Evolutionary conservation across 2,888 invertebrate species (phyloP).

Genomic region (Dyspetes luteomarginatus): DNA sequence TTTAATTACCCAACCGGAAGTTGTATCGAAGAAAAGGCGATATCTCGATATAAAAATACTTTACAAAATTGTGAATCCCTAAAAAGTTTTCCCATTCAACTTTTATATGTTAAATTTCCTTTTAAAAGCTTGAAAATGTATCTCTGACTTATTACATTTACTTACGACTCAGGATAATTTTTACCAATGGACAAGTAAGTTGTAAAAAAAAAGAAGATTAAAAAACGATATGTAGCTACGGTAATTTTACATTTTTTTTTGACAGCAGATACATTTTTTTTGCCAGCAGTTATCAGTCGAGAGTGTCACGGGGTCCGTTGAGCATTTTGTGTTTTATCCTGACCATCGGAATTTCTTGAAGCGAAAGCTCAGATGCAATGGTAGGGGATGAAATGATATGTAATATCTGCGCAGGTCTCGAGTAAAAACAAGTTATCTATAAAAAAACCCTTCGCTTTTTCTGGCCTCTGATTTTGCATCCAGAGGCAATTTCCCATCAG

Average conservation of each 20-base stretch:
- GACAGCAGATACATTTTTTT: neutral
- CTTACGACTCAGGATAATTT: slow-evolving; percentile 57
- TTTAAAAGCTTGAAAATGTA: neutral
- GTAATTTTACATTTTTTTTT: too few species aligned
- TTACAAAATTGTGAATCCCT: too few species aligned
- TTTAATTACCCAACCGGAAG: slow-evolving; percentile 42
- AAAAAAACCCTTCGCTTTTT: neutral
- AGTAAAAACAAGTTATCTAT: slow-evolving; percentile 1
- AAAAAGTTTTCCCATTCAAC: neutral
- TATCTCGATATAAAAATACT: slow-evolving; percentile 17
- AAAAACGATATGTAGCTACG: neutral
- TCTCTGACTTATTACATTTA: slow-evolving; percentile 17
- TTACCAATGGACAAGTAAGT: slow-evolving; percentile 71
- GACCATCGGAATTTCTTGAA: neutral
- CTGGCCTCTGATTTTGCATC: slow-evolving; percentile 33
- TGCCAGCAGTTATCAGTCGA: slow-evolving; percentile 76
- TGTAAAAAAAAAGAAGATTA: slow-evolving; percentile 68
- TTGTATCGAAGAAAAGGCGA: slow-evolving; percentile 4
- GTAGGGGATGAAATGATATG: slow-evolving; percentile 4
- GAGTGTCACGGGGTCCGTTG: slow-evolving; percentile 42
- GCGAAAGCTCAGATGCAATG: neutral
- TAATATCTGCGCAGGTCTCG: slow-evolving; percentile 28
- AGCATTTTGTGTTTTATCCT: slow-evolving; percentile 16
- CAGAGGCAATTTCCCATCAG: slow-evolving; percentile 38
- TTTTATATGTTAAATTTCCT: neutral